Percentiles rank a stretch among this genome's conserved stretches.
Conservation (phyloP, 2,888 invertebrate species). For the Neoaliturus tenellus region DNA sequence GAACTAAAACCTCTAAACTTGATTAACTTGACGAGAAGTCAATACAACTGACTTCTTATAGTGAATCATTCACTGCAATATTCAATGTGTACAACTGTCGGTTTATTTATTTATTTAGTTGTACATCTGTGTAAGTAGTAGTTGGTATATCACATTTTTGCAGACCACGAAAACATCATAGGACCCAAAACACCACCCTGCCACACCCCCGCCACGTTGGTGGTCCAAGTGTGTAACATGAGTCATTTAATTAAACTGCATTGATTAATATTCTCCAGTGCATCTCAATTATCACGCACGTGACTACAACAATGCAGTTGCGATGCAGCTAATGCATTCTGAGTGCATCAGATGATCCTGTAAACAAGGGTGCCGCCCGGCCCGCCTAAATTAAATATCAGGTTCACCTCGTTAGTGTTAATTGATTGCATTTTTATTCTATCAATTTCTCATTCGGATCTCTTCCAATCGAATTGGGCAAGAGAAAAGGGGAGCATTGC, state of each 20-base stretch:
- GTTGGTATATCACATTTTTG: too few species aligned
- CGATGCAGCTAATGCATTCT: constrained; percentile 24
- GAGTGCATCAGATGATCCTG: constrained; percentile 7
- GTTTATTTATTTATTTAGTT: too few species aligned
- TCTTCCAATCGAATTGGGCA: not conserved
- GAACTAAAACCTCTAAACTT: too few species aligned
- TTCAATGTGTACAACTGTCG: too few species aligned
- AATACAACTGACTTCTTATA: too few species aligned
- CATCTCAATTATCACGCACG: constrained; percentile 24
- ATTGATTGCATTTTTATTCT: constrained; percentile 33
- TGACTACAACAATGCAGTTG: constrained; percentile 4
- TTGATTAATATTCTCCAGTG: constrained; percentile 25
- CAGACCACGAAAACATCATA: not conserved
- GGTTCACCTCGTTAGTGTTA: constrained; percentile 4
- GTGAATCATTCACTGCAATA: too few species aligned
- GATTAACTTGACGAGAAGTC: too few species aligned
- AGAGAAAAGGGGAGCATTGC: not conserved
- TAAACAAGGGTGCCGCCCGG: not conserved
- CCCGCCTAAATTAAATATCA: not conserved
- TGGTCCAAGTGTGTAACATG: not conserved
- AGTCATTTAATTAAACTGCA: constrained; percentile 3
- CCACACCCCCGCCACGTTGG: not conserved
- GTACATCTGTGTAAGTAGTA: too few species aligned
- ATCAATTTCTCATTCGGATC: constrained; percentile 25
- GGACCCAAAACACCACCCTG: not conserved